These are phyloP conservation scores for Gobiocypris rarus DNA, from an alignment of 2,113 vertebrate genomes.

Conservation along the genomic window DNA sequence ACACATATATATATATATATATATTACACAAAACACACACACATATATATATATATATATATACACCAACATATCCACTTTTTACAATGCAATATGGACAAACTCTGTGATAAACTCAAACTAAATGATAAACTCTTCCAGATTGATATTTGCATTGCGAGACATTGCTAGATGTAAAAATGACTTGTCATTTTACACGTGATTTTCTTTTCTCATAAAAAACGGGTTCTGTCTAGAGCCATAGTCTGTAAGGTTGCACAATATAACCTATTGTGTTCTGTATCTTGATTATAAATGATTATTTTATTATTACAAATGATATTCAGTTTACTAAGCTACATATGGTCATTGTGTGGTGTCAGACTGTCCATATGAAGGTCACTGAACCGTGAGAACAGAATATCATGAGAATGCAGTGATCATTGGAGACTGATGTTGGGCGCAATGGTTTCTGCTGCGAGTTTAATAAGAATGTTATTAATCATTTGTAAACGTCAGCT, in stretches of 20 bases:
- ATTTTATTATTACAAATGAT: background rate
- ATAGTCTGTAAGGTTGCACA: background rate
- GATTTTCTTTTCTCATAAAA: background rate
- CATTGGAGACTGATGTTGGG: background rate
- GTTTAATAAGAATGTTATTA: no score
- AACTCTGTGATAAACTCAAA: no score
- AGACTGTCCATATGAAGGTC: background rate
- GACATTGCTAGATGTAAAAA: background rate
- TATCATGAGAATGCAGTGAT: background rate
- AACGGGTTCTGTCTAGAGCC: background rate
- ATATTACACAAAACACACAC: no score
- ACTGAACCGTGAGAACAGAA: background rate
- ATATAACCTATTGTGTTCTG: background rate
- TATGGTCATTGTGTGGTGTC: background rate
- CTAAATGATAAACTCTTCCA: background rate
- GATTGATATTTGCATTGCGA: background rate
- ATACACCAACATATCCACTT: background rate
- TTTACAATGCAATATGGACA: background rate
- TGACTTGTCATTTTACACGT: background rate
- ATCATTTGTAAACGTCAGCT: conserved; percentile 38
- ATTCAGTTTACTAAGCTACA: background rate
- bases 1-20: no score
- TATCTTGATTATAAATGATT: background rate
- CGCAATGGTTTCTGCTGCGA: background rate
- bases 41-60: background rate